Evolutionary conservation across 2,113 vertebrate genomes (phyloP), one percentile per base, ranked within the genome.

Genomic region (Myrmecobius fasciatus): DNA sequence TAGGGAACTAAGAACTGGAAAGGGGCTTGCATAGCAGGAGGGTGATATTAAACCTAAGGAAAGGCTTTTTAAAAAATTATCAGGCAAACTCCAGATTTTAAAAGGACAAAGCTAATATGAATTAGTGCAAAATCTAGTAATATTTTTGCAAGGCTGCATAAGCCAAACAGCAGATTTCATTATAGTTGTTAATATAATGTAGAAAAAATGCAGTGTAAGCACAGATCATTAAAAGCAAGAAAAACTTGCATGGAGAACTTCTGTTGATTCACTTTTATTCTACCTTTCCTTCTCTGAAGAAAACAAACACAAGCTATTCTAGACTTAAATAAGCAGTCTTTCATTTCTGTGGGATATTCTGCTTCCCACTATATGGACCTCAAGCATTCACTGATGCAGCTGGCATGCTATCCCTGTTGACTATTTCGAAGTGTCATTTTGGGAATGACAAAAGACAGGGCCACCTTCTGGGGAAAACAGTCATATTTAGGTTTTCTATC

Each of bases 11-110:
- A 95, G 92, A 91, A 94, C 98, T 96, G 97, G 94, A 97, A 95
- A 98, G 94, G 96, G 97, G 98, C 98, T 98, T 98, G 98, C 98
- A 99, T 99, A 99, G 98, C 98, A 98, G n/a, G 53, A 24, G 98
- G 98, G 98, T 93, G 94, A 98, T 96, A 95, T 96, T 96, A 97
- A 98, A 98, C 97, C 98, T 93, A 97, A 95, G 96, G 96, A 97
- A 98, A 98, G 93, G 96, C 97, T 91, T 52, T 22, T 93, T 96
- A 95, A 96, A 98, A 96, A 96, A 90, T 89, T 93, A 96, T 46
- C 53, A 52, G 97, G 94, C 89, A 97, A 97, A 98, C 97, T 97
- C 96, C 95, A 98, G 96, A 96, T 95, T 54, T 31, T 90, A 93
- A 97, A 0, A 96, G 97, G 98, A 93, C 95, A 98, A 96, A 98